Evolutionary conservation across 2,888 invertebrate genomes (phyloP).

Genomic region (Acronicta aceris): DNA sequence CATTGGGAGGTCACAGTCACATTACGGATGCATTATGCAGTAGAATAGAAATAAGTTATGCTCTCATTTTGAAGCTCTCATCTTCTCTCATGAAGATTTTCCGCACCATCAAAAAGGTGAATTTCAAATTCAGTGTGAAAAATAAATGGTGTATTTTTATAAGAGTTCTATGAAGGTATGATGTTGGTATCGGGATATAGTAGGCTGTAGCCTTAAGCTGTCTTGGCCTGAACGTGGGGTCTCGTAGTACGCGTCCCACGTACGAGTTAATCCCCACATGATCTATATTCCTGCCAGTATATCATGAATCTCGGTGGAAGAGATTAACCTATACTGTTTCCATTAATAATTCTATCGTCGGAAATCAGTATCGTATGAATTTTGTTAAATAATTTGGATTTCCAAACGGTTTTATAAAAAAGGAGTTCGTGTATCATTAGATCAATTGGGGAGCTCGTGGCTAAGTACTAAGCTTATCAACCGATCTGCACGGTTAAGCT

Average conservation of each 20-base stretch:
- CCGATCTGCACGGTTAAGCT: no score
- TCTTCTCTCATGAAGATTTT: no score
- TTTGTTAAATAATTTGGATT: background rate
- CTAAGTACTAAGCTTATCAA: no score
- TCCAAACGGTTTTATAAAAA: background rate
- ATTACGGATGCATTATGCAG: constrained; percentile 42
- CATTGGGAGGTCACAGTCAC: constrained; percentile 28
- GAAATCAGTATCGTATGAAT: constrained; percentile 12
- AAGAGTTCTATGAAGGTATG: constrained; percentile 10
- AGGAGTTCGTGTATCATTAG: no score
- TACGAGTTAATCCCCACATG: constrained; percentile 51
- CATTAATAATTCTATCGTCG: constrained; percentile 39
- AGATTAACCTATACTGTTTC: constrained; percentile 46
- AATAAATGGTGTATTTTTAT: constrained; percentile 3
- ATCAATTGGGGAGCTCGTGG: no score
- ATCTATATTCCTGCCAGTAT: constrained; percentile 47
- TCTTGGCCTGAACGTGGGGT: constrained; percentile 44
- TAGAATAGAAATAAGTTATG: constrained; percentile 37
- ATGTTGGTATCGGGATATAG: constrained; percentile 32
- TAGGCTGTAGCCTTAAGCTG: constrained; percentile 35
- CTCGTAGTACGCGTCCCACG: constrained; percentile 50
- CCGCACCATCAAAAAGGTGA: no score
- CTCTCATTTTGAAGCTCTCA: no score
- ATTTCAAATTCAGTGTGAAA: no score
- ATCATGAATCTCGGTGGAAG: constrained; percentile 49